These are phyloP conservation scores for Ganaspis sp. DNA, from an alignment of 1,140 invertebrate genomes.

Conservation along the genomic window DNA sequence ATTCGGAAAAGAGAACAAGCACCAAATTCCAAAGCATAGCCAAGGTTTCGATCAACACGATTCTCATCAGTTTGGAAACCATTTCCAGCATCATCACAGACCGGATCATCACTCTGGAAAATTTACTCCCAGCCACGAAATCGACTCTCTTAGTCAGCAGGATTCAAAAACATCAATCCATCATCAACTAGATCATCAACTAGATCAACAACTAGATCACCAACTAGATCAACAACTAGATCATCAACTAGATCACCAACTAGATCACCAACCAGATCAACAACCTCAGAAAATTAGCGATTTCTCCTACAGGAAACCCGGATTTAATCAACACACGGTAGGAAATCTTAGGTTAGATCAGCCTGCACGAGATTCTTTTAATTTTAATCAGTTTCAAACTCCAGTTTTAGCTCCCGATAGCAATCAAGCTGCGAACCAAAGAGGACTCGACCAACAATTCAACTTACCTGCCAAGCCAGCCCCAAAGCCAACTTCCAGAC, in stretches of 20 bases:
- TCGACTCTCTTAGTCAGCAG: no score
- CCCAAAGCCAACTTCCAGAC: not conserved
- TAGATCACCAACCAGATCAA: constrained; percentile 31
- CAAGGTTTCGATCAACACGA: constrained; percentile 37
- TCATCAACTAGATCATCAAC: no score
- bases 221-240: no score
- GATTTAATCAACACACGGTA: constrained; percentile 43
- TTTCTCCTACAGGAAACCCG: constrained; percentile 31
- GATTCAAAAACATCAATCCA: no score
- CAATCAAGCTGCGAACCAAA: not conserved
- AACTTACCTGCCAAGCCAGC: not conserved
- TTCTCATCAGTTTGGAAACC: not conserved
- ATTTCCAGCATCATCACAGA: not conserved
- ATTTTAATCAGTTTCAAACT: constrained; percentile 7
- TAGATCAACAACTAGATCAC: no score
- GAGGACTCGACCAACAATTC: constrained; percentile 11
- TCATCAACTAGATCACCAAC: no score
- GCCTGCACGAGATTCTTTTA: constrained; percentile 5
- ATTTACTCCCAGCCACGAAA: no score
- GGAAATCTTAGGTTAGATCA: constrained; percentile 39
- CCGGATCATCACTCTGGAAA: no score
- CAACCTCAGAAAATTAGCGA: constrained; percentile 38
- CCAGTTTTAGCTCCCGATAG: constrained; percentile 9
- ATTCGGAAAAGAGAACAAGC: not conserved
- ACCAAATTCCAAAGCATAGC: not conserved